Base-by-base conservation (phyloP, 2,888 invertebrate genomes). In the Laspeyria flexula region DNA sequence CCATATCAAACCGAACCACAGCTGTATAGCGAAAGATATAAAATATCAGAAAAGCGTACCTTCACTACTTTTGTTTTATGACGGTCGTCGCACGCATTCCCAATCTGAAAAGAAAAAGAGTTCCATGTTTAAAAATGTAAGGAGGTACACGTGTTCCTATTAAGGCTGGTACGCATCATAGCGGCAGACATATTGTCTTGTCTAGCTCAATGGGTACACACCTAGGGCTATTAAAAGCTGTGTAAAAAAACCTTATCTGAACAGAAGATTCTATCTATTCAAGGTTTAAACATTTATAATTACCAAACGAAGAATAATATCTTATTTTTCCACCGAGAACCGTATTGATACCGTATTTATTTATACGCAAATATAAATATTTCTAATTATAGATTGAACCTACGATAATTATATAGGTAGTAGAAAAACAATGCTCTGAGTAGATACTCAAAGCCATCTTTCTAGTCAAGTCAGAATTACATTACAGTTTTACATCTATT, bases 1-100 rank as follows among this genome's bases (percentile, higher is more conserved):
- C 0, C 6, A 34, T 4, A 10, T 18, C 10, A n/a, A 34, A n/a
- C 2, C 16, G 3, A 33, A 12, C 12, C 9, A 18, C 18, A 21
- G n/a, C 13, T 4, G 12, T 11, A 30, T 10, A 39, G 21, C 4
- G 12, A 29, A 23, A 13, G 12, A 10, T 30, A 33, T 5, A 13
- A 13, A 15, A 12, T 13, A 25, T 15, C 13, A 40, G 7, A 16
- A 39, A 49, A 25, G 50, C 42, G 51, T 69, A 82, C 83, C 81
- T 79, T 83, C 69, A 83, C 77, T 71, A 66, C 61, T 71, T 78
- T 75, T 68, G 62, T 52, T 63, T 63, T 50, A 65, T 61, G 50
- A 44, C 44, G 47, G 50, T 64, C 52, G 60, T 60, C 66, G 58
- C 52, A 65, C 44, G 59, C 73, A 73, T 73, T 65, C 69, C 71